Conservation (phyloP, 2,888 invertebrate species). For the Drosophila acutilabella region DNA sequence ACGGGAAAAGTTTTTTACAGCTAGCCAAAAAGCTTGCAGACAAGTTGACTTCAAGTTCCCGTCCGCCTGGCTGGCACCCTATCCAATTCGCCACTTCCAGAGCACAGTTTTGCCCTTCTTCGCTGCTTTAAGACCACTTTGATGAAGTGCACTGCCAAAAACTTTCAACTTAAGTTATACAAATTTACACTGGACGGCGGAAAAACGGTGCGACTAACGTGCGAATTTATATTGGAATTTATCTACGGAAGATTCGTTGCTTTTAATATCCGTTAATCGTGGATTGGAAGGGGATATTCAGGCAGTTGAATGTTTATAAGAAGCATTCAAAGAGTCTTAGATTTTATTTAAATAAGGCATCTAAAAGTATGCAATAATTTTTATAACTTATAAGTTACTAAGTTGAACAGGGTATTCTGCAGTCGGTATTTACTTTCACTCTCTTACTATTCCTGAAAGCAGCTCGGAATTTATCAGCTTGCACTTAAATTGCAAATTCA, state of each 20-base stretch:
- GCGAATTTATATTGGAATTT: slow-evolving; percentile 72
- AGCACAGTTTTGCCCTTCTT: not conserved
- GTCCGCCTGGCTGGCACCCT: slow-evolving; percentile 36
- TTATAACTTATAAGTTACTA: not conserved
- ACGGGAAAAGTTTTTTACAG: slow-evolving; percentile 58
- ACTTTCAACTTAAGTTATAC: slow-evolving; percentile 62
- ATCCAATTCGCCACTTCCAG: not conserved
- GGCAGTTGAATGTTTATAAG: not conserved
- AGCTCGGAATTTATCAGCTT: slow-evolving; percentile 51
- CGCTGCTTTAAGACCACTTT: slow-evolving; percentile 5
- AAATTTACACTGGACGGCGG: slow-evolving; percentile 58
- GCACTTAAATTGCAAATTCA: slow-evolving; percentile 12
- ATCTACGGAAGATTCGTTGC: slow-evolving; percentile 48
- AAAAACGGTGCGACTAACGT: slow-evolving; percentile 53
- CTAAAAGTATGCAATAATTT: slow-evolving; percentile 1
- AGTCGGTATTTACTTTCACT: not conserved
- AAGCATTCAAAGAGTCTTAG: not conserved
- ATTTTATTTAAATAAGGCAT: not conserved
- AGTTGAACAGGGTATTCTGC: not conserved
- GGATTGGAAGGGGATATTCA: not conserved
- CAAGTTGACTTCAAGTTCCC: slow-evolving; percentile 64
- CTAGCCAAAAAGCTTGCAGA: slow-evolving; percentile 50
- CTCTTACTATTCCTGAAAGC: slow-evolving; percentile 12
- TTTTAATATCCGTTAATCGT: not conserved
- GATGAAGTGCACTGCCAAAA: slow-evolving; percentile 50